Evolutionary conservation across 2,888 invertebrate species (phyloP).

Genomic region (Acanthosepion pharaonis): DNA sequence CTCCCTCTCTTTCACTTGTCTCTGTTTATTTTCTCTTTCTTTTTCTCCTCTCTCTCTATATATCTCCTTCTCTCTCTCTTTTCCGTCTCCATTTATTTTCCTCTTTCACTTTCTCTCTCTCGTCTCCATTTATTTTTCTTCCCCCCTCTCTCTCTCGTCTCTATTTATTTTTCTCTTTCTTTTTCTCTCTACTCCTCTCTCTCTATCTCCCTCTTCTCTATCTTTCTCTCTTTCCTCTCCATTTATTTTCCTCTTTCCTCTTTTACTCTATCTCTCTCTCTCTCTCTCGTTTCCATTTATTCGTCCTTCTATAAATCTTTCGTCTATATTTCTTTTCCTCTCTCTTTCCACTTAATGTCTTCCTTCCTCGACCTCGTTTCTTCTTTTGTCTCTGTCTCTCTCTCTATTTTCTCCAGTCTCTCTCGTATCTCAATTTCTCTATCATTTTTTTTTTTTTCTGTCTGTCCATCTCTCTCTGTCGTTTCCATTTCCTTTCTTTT

Average conservation of each 20-base stretch:
- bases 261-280: neutral
- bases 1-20: too few species aligned
- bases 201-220: fast-evolving
- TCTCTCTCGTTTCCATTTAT: neutral
- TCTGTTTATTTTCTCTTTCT: too few species aligned
- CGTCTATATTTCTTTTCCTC: neutral
- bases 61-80: too few species aligned
- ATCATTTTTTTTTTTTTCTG: neutral
- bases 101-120: too few species aligned
- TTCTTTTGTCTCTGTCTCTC: too few species aligned
- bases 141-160: neutral
- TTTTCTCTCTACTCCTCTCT: neutral
- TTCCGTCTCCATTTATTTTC: too few species aligned
- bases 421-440: neutral
- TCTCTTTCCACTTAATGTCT: neutral
- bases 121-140: too few species aligned
- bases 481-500: too few species aligned
- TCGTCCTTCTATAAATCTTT: neutral
- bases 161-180: neutral
- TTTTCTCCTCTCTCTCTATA: neutral
- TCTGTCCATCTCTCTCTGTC: neutral
- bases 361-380: neutral
- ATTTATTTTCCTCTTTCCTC: neutral
- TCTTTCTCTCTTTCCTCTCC: too few species aligned
- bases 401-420: too few species aligned